These are phyloP conservation scores for Heliconius charithonia DNA, from an alignment of 2,888 invertebrate species.

Conservation along the genomic window DNA sequence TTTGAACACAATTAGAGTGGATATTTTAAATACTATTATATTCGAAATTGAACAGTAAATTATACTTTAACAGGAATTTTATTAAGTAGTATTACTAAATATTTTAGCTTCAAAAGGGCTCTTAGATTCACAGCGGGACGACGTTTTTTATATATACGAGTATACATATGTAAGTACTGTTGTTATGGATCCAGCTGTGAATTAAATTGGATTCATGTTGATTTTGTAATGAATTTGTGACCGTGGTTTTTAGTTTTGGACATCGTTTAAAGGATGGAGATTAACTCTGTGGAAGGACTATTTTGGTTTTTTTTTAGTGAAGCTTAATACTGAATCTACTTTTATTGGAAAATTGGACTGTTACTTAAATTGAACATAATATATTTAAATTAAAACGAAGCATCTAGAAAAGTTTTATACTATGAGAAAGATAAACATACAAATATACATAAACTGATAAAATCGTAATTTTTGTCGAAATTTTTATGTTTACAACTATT, in stretches of 20 bases:
- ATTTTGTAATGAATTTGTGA: conserved; percentile 67
- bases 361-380: too few relatives aligned
- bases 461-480: too few relatives aligned
- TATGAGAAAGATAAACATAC: too few relatives aligned
- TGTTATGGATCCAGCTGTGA: conserved; percentile 76
- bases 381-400: too few relatives aligned
- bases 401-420: too few relatives aligned
- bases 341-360: too few relatives aligned
- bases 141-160: conserved; percentile 56
- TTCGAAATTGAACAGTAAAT: conserved; percentile 38
- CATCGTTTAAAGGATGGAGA: background rate
- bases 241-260: conserved; percentile 42
- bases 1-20: background rate
- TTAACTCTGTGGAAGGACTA: background rate
- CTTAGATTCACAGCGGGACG: conserved; percentile 66
- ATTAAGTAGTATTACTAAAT: conserved; percentile 77
- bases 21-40: background rate
- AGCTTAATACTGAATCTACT: background rate
- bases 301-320: background rate
- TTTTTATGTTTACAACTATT: too few relatives aligned
- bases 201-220: conserved; percentile 76
- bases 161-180: conserved; percentile 67
- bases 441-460: too few relatives aligned
- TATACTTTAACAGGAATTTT: conserved; percentile 65
- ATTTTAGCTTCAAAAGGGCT: conserved; percentile 64